These are phyloP conservation scores for Salvelinus namaycush DNA, from an alignment of 2,113 vertebrate genomes.

Conservation along the genomic window DNA sequence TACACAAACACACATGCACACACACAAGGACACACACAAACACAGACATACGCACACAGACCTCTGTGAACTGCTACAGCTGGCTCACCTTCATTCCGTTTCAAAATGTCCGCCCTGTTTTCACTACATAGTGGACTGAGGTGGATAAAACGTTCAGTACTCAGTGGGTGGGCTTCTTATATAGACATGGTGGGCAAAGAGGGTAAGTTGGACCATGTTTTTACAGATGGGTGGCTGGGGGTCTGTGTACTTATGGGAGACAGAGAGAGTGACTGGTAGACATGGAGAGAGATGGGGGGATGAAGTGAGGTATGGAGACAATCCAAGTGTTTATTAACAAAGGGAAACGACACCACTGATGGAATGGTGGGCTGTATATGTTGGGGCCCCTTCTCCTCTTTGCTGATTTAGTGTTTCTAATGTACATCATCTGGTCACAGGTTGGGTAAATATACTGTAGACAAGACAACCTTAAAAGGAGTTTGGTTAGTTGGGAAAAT, in stretches of 20 bases:
- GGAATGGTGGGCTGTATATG: background rate
- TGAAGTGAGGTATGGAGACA: background rate
- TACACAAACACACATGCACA: no score
- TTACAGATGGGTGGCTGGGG: conserved; percentile 12
- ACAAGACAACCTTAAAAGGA: background rate
- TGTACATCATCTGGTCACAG: background rate
- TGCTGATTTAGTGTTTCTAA: background rate
- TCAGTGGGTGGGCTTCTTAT: conserved; percentile 40
- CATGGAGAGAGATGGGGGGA: background rate
- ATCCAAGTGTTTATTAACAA: background rate
- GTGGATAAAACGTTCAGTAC: conserved; percentile 36
- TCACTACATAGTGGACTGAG: background rate
- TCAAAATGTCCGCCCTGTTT: conserved; percentile 15
- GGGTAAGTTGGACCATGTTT: conserved; percentile 26
- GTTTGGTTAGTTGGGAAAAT: background rate
- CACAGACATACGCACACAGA: background rate
- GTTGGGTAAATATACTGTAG: background rate
- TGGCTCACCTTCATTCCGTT: conserved; percentile 1
- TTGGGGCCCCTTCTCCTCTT: background rate
- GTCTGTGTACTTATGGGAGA: background rate
- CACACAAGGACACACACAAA: background rate
- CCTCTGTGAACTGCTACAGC: background rate
- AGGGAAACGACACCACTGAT: background rate
- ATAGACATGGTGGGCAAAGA: conserved; percentile 12
- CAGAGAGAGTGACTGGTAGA: conserved; percentile 22